Conservation (phyloP, 2,113 vertebrate genomes). For the Aix galericulata region DNA sequence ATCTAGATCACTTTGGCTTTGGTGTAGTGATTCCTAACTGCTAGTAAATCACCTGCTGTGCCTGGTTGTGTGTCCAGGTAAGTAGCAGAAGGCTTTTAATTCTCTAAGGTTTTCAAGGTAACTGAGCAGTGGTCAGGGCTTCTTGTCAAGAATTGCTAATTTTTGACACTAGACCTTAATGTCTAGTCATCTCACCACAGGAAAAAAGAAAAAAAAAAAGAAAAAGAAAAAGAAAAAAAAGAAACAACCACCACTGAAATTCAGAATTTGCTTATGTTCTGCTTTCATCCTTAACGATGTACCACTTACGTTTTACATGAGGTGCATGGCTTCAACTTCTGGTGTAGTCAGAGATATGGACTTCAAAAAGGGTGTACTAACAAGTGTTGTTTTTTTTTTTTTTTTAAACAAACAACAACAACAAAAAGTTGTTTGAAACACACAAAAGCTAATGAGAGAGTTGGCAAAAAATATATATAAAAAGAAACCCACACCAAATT, state of each 20-base stretch:
- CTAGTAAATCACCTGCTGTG: not conserved
- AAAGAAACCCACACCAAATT: too few species aligned
- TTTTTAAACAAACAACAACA: too few species aligned
- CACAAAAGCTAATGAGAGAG: not conserved
- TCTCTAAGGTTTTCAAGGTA: not conserved
- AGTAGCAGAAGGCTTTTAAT: not conserved
- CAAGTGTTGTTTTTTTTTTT: not conserved
- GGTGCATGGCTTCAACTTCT: not conserved
- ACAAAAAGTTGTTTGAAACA: not conserved
- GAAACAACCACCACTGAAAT: not conserved
- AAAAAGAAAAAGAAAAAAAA: too few species aligned
- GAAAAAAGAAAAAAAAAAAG: not conserved
- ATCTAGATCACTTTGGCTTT: not conserved
- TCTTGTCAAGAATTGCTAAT: too few species aligned
- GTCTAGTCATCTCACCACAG: not conserved
- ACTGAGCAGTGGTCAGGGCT: not conserved
- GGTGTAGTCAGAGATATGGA: not conserved
- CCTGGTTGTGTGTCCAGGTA: not conserved
- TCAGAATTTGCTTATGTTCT: not conserved
- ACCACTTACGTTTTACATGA: accelerated
- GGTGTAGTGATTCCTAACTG: not conserved
- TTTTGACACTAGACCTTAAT: not conserved
- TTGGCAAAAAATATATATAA: not conserved
- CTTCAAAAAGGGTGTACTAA: not conserved
- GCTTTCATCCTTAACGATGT: accelerated